These are phyloP conservation scores for Notocelia uddmanniana DNA, from an alignment of 2,888 invertebrate species.

Conservation along the genomic window DNA sequence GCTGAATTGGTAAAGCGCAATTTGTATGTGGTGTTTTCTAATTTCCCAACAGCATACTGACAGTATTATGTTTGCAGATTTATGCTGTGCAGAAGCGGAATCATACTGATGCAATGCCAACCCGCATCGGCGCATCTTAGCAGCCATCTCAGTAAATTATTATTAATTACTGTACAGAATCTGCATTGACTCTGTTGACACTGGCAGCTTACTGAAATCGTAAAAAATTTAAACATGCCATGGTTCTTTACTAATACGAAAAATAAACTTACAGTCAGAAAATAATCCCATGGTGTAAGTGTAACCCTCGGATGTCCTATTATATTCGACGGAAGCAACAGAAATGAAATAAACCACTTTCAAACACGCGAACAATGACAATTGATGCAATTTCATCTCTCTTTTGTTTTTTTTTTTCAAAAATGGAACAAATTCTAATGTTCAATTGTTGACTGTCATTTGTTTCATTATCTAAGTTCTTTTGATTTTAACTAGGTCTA, in stretches of 20 bases:
- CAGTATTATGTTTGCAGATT: too few species aligned
- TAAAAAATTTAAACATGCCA: too few species aligned
- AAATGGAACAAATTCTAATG: background rate
- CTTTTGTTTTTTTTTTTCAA: constrained; percentile 1
- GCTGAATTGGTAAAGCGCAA: too few species aligned
- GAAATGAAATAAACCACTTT: constrained; percentile 45
- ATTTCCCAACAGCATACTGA: too few species aligned
- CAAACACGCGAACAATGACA: constrained; percentile 29
- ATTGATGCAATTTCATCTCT: background rate
- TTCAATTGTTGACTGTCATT: background rate
- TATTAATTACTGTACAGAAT: too few species aligned
- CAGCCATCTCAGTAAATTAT: too few species aligned
- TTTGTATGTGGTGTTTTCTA: too few species aligned
- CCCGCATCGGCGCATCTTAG: too few species aligned
- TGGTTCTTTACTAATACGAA: background rate
- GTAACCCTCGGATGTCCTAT: constrained; percentile 66
- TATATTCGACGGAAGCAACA: constrained; percentile 58
- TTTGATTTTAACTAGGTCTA: background rate
- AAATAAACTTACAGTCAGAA: constrained; percentile 66
- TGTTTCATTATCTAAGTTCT: background rate
- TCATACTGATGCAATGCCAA: too few species aligned
- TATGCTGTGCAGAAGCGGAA: too few species aligned
- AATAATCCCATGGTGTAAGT: constrained; percentile 67
- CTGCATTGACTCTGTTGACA: too few species aligned
- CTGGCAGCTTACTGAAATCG: too few species aligned